These are phyloP conservation scores for Siphamia tubifer DNA, from an alignment of 2,113 vertebrate species.

Conservation along the genomic window DNA sequence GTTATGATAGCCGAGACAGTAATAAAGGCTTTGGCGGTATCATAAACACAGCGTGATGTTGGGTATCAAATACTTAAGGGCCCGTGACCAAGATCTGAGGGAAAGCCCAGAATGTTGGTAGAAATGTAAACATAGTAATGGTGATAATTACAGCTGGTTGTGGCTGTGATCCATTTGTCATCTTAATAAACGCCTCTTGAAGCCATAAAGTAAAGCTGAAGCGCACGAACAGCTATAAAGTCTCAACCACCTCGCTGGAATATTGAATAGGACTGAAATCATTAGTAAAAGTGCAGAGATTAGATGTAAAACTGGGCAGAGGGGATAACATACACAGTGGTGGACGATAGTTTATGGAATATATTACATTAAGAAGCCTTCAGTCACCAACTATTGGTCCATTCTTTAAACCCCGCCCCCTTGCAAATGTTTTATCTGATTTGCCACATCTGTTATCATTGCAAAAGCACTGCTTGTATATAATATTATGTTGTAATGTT, in stretches of 20 bases:
- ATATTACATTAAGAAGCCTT: too few relatives aligned
- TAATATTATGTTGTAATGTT: too few relatives aligned
- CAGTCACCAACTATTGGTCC: too few relatives aligned
- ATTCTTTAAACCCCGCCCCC: too few relatives aligned
- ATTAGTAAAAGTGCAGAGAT: not conserved
- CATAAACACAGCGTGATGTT: constrained; percentile 65
- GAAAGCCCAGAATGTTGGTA: constrained; percentile 12
- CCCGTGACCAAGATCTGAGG: constrained; percentile 43
- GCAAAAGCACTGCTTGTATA: too few relatives aligned
- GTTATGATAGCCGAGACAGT: constrained; percentile 59
- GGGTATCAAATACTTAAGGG: constrained; percentile 61
- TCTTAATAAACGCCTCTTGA: constrained; percentile 51
- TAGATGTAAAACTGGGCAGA: not conserved
- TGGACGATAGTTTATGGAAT: too few relatives aligned
- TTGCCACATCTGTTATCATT: too few relatives aligned
- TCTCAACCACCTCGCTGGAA: constrained; percentile 1
- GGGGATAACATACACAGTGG: too few relatives aligned
- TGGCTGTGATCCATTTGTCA: constrained; percentile 33
- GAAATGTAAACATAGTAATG: constrained; percentile 54
- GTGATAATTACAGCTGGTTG: constrained; percentile 61
- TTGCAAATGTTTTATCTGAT: too few relatives aligned
- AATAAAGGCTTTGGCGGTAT: constrained; percentile 58
- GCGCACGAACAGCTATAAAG: constrained; percentile 16
- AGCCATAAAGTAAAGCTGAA: constrained; percentile 24
- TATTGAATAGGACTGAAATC: not conserved